These are phyloP conservation scores for Drosophila buzzatii DNA, from an alignment of 2,888 invertebrate genomes.

Conservation along the genomic window DNA sequence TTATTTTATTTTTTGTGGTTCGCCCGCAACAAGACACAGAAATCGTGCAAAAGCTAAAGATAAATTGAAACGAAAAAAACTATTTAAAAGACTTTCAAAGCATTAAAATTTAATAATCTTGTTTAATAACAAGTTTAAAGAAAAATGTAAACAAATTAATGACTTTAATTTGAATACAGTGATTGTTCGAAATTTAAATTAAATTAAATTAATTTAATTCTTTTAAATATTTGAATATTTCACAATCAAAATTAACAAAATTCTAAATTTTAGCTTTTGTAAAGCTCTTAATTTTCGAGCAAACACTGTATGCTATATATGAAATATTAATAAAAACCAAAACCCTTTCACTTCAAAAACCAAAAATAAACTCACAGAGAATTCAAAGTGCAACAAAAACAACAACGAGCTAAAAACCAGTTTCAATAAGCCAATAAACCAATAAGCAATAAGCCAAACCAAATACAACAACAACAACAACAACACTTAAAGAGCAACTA, in stretches of 20 bases:
- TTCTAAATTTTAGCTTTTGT: not conserved
- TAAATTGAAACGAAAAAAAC: constrained; percentile 25
- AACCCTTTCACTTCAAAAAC: constrained; percentile 77
- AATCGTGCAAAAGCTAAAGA: constrained; percentile 42
- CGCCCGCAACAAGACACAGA: constrained; percentile 42
- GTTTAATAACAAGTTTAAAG: not conserved
- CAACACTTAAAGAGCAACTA: constrained; percentile 43
- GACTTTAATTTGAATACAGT: constrained; percentile 8
- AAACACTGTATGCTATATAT: constrained; percentile 6
- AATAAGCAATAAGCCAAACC: constrained; percentile 62
- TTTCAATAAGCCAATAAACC: constrained; percentile 64
- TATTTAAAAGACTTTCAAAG: constrained; percentile 65
- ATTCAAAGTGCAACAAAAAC: constrained; percentile 56
- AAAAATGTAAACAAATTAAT: not conserved
- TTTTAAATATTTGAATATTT: not conserved
- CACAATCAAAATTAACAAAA: not conserved
- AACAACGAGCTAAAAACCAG: constrained; percentile 60
- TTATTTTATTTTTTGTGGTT: constrained; percentile 5
- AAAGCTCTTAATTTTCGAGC: not conserved
- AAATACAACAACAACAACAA: constrained; percentile 48
- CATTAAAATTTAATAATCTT: constrained; percentile 12
- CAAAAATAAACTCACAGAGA: constrained; percentile 46
- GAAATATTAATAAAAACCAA: constrained; percentile 49
- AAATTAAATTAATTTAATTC: not conserved
- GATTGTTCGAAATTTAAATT: constrained; percentile 6